Conservation (phyloP, 2,888 invertebrate species). For the Drosophila pseudotakahashii region DNA sequence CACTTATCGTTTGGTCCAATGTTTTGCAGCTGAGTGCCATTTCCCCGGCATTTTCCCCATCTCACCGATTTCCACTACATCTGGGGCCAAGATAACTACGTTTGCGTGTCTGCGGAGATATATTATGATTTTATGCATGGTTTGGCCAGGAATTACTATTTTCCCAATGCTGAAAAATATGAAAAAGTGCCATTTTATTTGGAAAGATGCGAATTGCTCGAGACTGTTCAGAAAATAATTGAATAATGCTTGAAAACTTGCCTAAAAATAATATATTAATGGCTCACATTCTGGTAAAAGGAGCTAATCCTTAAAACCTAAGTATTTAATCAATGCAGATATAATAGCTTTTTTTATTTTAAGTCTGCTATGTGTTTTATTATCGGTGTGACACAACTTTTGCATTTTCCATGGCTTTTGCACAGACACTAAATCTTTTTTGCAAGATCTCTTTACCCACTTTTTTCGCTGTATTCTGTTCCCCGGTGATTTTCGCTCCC, state of each 20-base stretch:
- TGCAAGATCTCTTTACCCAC: not conserved
- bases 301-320: no score
- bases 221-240: slow-evolving; percentile 1
- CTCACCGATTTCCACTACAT: slow-evolving; percentile 33
- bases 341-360: not conserved
- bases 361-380: not conserved
- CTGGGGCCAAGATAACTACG: slow-evolving; percentile 18
- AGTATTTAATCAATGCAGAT: no score
- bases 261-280: not conserved
- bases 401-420: slow-evolving; percentile 29
- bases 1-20: slow-evolving; percentile 74
- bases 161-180: slow-evolving; percentile 19
- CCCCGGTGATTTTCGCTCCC: slow-evolving; percentile 6
- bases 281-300: not conserved
- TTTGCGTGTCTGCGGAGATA: slow-evolving; percentile 43
- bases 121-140: slow-evolving; percentile 76
- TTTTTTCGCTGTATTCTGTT: not conserved
- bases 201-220: slow-evolving; percentile 1
- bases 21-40: slow-evolving; percentile 51
- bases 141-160: slow-evolving; percentile 45
- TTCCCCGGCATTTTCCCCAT: slow-evolving; percentile 20
- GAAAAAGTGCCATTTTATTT: slow-evolving; percentile 11
- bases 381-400: slow-evolving; percentile 30
- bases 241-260: not conserved
- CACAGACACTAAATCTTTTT: not conserved